Base-by-base conservation (phyloP, 2,113 vertebrate species). In the Entosphenus tridentatus region DNA sequence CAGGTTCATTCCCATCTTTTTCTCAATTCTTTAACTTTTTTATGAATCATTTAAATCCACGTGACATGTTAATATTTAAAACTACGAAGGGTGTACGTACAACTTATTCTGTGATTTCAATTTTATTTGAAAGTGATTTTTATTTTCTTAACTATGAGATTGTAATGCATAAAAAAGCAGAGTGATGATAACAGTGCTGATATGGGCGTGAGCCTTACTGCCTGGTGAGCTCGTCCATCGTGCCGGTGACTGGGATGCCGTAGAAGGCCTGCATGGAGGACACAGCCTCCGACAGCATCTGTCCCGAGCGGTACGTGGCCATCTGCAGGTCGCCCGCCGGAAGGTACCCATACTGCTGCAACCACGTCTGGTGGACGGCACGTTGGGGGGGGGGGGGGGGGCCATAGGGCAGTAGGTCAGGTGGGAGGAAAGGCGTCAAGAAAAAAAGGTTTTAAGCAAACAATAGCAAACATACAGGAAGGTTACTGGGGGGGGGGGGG, bases 231-330 rank as follows among this genome's bases (percentile, higher is more conserved):
- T 83, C 72, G 0, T 98, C 85, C 72, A 88, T 79, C 71, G 81
- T 72, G 0, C 92, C 90, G 0, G 90, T 95, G 76, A 88, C 80
- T 0, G 85, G 71, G 73, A 98, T 85, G 65, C 91, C 87, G 0
- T 98, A 96, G 76, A 95, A 88, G 62, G 79, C 82, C 79, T 98
- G 93, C 93, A 98, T 98, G 76, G 91, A 83, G 0, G 84, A 75
- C 1, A 95, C 79, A 68, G 93, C 91, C 0, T 81, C 80, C 69
- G 88, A 83, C 72, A 98, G 80, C 73, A 84, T 88, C 82, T 89
- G 85, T 2, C 86, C 81, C 0, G 91, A 91, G 77, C 85, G 87
- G 85, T 93, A 82, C 74, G 88, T 89, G 79, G 91, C 95, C 88
- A 93, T 89, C 77, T 90, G 86, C 59, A 80, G 80, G 76, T 84